phyloP scores from a whole-genome alignment of 2,797 vertebrate species.

The Danio aesculapii region DNA sequence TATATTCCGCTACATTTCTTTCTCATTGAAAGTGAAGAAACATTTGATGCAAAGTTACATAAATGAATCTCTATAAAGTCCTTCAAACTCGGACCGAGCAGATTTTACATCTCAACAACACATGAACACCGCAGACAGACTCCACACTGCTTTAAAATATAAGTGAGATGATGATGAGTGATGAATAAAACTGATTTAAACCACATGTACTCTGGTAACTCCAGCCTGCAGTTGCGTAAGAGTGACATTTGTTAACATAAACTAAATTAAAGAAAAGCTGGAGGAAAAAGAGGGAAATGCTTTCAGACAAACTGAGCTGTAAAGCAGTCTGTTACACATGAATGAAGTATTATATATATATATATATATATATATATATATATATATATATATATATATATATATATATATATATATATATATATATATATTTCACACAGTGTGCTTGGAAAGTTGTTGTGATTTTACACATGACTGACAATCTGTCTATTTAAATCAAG shows the following conservation, averaged over 20 bases:
- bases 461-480: background rate
- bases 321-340: slow-evolving; percentile 6
- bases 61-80: background rate
- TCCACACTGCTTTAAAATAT: background rate
- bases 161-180: slow-evolving; percentile 2
- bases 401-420: no score
- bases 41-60: background rate
- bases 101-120: background rate
- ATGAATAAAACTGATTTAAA: background rate
- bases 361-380: no score
- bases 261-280: background rate
- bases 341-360: background rate
- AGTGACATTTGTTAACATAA: slow-evolving; percentile 7
- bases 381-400: no score
- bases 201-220: slow-evolving; percentile 14
- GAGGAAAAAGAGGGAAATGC: background rate
- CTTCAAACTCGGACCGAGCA: no score
- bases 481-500: background rate
- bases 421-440: background rate
- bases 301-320: background rate
- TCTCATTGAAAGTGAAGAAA: background rate
- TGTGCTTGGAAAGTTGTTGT: background rate
- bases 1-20: background rate
- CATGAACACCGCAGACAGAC: background rate
- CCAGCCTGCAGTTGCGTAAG: slow-evolving; percentile 14